Percentiles rank a stretch among this genome's conserved stretches.
phyloP scores from a whole-genome alignment of 1,140 invertebrate species.

The Rhynchophorus ferrugineus region DNA sequence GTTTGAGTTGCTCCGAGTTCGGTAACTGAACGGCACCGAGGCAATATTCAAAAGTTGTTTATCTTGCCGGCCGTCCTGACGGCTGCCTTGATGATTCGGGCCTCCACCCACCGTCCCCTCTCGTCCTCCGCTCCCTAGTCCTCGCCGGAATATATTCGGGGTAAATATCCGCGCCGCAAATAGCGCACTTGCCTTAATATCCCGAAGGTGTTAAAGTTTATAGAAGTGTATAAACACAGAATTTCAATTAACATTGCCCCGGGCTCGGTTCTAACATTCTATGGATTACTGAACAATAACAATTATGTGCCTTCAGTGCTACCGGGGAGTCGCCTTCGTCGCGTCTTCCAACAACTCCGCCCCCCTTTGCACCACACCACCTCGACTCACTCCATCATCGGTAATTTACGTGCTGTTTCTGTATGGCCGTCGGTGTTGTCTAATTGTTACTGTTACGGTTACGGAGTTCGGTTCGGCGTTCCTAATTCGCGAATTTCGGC shows the following conservation, averaged over 20 bases:
- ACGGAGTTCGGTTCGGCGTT: too few relatives aligned
- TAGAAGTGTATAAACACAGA: background rate
- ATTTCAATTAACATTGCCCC: background rate
- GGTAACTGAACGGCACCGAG: slow-evolving; percentile 2
- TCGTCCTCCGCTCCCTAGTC: background rate
- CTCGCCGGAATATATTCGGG: background rate
- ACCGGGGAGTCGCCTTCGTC: too few relatives aligned
- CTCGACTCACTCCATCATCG: too few relatives aligned
- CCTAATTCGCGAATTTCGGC: too few relatives aligned
- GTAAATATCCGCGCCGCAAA: background rate
- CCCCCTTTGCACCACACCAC: too few relatives aligned
- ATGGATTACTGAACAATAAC: background rate
- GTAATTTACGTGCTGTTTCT: too few relatives aligned
- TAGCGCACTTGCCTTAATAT: background rate
- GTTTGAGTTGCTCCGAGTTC: slow-evolving; percentile 3
- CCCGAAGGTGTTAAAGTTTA: background rate
- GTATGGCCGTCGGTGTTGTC: too few relatives aligned
- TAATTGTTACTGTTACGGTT: too few relatives aligned
- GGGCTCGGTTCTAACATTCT: background rate
- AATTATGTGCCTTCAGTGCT: background rate
- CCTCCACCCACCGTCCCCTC: background rate
- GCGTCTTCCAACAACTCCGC: too few relatives aligned
- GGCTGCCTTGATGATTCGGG: slow-evolving; percentile 1
- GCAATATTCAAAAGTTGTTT: slow-evolving; percentile 16
- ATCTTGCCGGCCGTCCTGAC: slow-evolving; percentile 7